Evolutionary conservation across 1,140 invertebrate species (phyloP).

Genomic region (Gryllus bimaculatus): DNA sequence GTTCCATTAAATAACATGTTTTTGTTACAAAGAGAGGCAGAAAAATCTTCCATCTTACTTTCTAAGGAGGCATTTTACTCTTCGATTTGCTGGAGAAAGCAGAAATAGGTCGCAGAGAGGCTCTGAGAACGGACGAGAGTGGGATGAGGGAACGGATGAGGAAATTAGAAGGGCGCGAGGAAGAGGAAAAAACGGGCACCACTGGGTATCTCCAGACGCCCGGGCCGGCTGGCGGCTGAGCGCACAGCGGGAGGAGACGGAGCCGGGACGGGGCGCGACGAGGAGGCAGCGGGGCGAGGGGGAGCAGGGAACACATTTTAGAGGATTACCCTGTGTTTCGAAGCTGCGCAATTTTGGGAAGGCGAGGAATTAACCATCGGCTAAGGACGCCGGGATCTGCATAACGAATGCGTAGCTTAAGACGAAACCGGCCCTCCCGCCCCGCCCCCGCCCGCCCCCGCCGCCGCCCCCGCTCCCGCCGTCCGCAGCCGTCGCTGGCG

Average conservation of each 20-base stretch:
- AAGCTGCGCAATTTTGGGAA: background rate
- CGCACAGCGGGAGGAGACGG: background rate
- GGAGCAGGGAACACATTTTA: background rate
- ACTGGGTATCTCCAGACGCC: background rate
- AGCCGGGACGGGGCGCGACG: background rate
- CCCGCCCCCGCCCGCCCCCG: no score
- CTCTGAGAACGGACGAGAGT: background rate
- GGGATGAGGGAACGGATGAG: background rate
- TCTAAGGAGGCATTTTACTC: background rate
- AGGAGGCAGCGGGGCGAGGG: background rate
- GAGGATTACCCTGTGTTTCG: background rate
- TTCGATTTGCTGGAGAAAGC: background rate
- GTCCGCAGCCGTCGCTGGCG: background rate
- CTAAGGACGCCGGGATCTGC: background rate
- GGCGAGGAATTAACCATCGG: background rate
- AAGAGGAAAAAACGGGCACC: background rate
- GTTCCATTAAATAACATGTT: background rate
- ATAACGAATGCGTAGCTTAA: conserved; percentile 4
- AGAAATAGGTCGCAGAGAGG: background rate
- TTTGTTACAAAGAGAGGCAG: background rate
- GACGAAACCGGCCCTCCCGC: background rate
- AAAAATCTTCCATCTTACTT: background rate
- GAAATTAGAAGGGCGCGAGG: background rate
- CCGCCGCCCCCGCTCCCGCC: no score
- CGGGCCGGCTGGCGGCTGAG: background rate